A percentile compares a stretch with the other conserved stretches of the same genome.
Conservation (phyloP, 2,113 vertebrate species). For the Macrotus californicus region DNA sequence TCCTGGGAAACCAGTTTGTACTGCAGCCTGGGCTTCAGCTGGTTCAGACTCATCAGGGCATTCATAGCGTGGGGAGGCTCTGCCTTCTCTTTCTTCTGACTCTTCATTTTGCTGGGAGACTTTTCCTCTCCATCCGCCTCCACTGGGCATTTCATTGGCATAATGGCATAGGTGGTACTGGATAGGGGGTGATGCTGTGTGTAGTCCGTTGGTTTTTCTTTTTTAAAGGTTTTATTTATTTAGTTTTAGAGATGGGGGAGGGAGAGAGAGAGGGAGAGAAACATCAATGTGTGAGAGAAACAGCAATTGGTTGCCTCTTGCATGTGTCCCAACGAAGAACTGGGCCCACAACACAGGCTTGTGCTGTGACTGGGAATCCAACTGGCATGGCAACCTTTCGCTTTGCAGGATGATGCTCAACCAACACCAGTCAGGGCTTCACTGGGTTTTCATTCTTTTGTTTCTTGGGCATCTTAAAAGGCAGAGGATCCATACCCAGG, state of each 20-base stretch:
- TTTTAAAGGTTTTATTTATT: too few relatives aligned
- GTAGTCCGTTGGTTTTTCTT: too few relatives aligned
- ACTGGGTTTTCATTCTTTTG: conserved; percentile 89
- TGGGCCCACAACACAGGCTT: too few relatives aligned
- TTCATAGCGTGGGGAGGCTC: conserved; percentile 97
- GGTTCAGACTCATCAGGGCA: conserved; percentile 95
- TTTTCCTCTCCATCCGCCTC: conserved; percentile 97
- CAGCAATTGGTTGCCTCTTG: too few relatives aligned
- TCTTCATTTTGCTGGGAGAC: conserved; percentile 98
- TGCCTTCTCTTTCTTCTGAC: conserved; percentile 97
- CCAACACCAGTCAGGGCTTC: too few relatives aligned
- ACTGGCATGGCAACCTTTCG: too few relatives aligned
- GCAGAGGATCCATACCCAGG: conserved; percentile 96
- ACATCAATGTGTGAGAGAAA: too few relatives aligned
- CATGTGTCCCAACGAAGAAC: too few relatives aligned
- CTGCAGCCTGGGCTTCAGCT: conserved; percentile 94
- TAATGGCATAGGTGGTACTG: conserved; percentile 89
- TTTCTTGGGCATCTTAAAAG: conserved; percentile 96
- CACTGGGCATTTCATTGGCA: conserved; percentile 94
- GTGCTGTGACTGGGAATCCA: too few relatives aligned
- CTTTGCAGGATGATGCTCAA: too few relatives aligned
- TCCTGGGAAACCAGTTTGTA: conserved; percentile 96
- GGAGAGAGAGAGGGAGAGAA: too few relatives aligned
- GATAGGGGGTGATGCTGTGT: conserved; percentile 73
- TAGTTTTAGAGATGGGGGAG: too few relatives aligned